phyloP scores from a whole-genome alignment of 2,113 vertebrate genomes.

The Brienomyrus longianalis region DNA sequence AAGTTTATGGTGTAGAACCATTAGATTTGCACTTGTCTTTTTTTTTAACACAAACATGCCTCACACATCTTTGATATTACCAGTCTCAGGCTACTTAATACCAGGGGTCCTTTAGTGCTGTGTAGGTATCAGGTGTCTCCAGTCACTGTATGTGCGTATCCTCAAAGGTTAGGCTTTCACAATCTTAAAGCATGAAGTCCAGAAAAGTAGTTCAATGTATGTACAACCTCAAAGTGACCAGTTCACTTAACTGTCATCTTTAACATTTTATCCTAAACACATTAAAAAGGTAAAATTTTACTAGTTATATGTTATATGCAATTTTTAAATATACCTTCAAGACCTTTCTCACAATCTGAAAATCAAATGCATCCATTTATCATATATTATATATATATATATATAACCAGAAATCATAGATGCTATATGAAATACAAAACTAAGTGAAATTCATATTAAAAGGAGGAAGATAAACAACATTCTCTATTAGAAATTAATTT shows the following conservation, averaged over 20 bases:
- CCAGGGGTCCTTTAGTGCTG: neutral
- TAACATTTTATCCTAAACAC: neutral
- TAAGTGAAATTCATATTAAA: neutral
- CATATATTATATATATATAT: too few relatives aligned
- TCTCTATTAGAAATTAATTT: conserved; percentile 42
- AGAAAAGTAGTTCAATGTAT: neutral
- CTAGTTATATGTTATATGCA: neutral
- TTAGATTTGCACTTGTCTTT: neutral
- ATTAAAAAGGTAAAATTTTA: neutral
- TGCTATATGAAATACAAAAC: too few relatives aligned
- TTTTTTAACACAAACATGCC: neutral
- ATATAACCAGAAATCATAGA: too few relatives aligned
- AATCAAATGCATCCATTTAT: neutral
- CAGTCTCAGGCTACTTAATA: neutral
- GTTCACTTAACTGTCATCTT: neutral
- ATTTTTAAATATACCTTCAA: neutral
- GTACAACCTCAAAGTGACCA: neutral
- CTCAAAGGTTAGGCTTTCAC: neutral
- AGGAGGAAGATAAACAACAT: neutral
- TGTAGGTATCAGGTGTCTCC: neutral
- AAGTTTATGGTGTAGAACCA: neutral
- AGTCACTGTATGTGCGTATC: neutral
- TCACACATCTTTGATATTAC: neutral
- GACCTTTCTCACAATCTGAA: neutral
- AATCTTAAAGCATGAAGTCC: neutral